Percentiles rank a stretch among this genome's conserved stretches.
These are phyloP conservation scores for Drosophila subsilvestris DNA, from an alignment of 2,888 invertebrate species.

Conservation along the genomic window DNA sequence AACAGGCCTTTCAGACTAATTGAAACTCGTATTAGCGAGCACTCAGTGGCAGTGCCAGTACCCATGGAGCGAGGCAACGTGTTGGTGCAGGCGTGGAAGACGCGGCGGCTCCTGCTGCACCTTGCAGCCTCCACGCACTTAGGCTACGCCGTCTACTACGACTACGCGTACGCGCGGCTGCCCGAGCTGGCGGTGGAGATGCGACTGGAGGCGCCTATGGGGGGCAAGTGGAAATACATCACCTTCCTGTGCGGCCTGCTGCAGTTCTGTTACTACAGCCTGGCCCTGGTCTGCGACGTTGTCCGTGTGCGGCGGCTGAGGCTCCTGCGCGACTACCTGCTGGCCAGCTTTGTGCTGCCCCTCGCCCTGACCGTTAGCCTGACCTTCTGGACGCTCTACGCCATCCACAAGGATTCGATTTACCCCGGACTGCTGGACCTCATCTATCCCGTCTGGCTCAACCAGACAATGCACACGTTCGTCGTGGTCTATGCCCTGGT, in stretches of 20 bases:
- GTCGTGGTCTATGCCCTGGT: slow-evolving; percentile 38
- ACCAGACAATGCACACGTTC: slow-evolving; percentile 49
- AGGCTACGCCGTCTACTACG: slow-evolving; percentile 50
- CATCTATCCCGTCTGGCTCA: slow-evolving; percentile 56
- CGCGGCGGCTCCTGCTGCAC: slow-evolving; percentile 38
- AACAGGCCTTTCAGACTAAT: neutral
- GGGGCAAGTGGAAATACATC: slow-evolving; percentile 64
- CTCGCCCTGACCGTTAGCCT: slow-evolving; percentile 43
- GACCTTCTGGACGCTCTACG: slow-evolving; percentile 55
- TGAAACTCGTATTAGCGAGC: slow-evolving; percentile 4
- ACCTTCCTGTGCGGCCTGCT: slow-evolving; percentile 53
- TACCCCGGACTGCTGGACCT: slow-evolving; percentile 38
- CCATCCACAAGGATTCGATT: slow-evolving; percentile 28
- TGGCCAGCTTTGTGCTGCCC: slow-evolving; percentile 48
- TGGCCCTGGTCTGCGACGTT: slow-evolving; percentile 50
- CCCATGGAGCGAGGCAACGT: slow-evolving; percentile 28
- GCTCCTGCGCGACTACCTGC: slow-evolving; percentile 33
- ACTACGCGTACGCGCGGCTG: slow-evolving; percentile 37
- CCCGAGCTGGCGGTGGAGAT: slow-evolving; percentile 39
- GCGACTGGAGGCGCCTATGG: slow-evolving; percentile 39
- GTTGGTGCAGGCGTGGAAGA: neutral
- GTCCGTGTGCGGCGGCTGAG: neutral
- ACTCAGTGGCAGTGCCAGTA: neutral
- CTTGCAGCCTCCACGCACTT: slow-evolving; percentile 34
- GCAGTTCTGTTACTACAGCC: slow-evolving; percentile 41